Conservation (phyloP, 2,797 vertebrate genomes). For the Coendou prehensilis region DNA sequence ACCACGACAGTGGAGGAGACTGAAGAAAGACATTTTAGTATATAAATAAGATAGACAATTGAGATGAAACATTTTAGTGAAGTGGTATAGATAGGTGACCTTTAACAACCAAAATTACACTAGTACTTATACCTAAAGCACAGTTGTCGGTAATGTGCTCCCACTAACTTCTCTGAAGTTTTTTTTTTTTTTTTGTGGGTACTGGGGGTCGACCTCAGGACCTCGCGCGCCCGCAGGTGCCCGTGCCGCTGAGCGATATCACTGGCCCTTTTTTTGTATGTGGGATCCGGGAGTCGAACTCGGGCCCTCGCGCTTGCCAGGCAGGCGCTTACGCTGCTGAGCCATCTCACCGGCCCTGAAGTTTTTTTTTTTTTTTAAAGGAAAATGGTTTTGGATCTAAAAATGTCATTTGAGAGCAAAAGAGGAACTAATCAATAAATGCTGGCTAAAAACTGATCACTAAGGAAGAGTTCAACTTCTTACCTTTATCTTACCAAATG, state of each 20-base stretch:
- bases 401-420: neutral
- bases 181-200: neutral
- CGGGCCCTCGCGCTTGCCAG: no score
- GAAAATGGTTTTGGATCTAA: neutral
- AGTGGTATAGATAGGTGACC: neutral
- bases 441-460: neutral
- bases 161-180: conserved; percentile 2
- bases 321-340: no score
- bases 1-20: neutral
- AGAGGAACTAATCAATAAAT: conserved; percentile 14
- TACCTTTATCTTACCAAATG: neutral
- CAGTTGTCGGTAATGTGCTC: neutral
- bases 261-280: no score
- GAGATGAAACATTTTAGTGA: neutral
- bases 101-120: neutral
- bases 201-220: no score
- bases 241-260: no score
- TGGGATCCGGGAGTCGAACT: no score
- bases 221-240: no score
- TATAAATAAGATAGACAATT: neutral
- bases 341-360: neutral
- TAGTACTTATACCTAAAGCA: neutral
- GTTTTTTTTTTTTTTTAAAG: neutral
- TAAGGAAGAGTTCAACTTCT: neutral
- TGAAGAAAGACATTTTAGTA: neutral